phyloP scores from a whole-genome alignment of 2,113 vertebrate genomes.

The Oostethus manadensis region DNA sequence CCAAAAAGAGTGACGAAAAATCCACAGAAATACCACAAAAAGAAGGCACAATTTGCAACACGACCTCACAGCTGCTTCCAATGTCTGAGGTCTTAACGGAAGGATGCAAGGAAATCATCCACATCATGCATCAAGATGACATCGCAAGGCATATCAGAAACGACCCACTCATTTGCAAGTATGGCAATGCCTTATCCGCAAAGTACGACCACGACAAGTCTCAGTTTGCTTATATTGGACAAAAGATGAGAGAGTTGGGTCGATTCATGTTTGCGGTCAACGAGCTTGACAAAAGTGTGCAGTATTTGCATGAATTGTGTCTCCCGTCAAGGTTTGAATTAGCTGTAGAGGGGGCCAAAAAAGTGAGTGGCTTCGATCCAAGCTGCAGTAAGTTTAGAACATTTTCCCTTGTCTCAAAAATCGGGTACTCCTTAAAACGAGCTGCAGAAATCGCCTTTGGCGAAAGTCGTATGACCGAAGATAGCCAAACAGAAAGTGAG shows the following conservation, averaged over 20 bases:
- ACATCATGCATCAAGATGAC: slow-evolving; percentile 68
- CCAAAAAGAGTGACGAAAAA: slow-evolving; percentile 46
- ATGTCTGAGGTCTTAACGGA: slow-evolving; percentile 51
- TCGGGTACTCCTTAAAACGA: slow-evolving; percentile 63
- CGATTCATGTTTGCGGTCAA: slow-evolving; percentile 59
- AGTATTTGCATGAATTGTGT: slow-evolving; percentile 65
- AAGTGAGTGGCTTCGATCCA: slow-evolving; percentile 55
- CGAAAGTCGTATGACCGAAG: slow-evolving; percentile 64
- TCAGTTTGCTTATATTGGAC: slow-evolving; percentile 65
- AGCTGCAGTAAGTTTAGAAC: slow-evolving; percentile 59
- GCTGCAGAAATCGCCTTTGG: slow-evolving; percentile 67
- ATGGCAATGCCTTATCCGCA: slow-evolving; percentile 51
- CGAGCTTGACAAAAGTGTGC: slow-evolving; percentile 55
- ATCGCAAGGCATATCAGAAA: slow-evolving; percentile 55
- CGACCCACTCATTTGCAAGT: slow-evolving; percentile 68
- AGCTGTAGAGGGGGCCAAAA: slow-evolving; percentile 66
- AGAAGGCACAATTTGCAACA: slow-evolving; percentile 2
- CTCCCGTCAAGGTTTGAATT: slow-evolving; percentile 56
- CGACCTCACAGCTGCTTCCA: slow-evolving; percentile 40
- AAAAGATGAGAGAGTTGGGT: slow-evolving; percentile 67
- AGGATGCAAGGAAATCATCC: slow-evolving; percentile 61
- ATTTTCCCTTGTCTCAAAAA: slow-evolving; percentile 55
- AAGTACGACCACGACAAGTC: slow-evolving; percentile 63
- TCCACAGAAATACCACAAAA: slow-evolving; percentile 20
- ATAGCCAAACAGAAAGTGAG: slow-evolving; percentile 53